These are phyloP conservation scores for Ammospiza caudacuta DNA, from an alignment of 2,113 vertebrate genomes.

Conservation along the genomic window DNA sequence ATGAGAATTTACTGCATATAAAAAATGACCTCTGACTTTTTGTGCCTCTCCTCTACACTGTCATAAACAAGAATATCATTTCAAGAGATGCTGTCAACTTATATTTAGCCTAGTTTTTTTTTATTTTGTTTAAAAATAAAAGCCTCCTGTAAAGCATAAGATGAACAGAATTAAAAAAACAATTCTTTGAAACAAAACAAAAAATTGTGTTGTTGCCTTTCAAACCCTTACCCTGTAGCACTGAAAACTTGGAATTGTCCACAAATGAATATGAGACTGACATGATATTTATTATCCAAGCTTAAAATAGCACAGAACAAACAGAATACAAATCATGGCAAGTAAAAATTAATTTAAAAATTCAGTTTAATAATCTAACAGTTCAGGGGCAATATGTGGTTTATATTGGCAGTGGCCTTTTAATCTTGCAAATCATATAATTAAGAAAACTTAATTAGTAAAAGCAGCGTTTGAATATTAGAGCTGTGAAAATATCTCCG, in stretches of 20 bases:
- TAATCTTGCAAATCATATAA: slow-evolving; percentile 68
- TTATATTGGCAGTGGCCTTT: slow-evolving; percentile 63
- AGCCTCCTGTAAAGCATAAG: neutral
- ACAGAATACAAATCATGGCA: slow-evolving; percentile 68
- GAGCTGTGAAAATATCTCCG: slow-evolving; percentile 50
- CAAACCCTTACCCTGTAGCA: slow-evolving; percentile 60
- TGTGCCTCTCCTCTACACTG: slow-evolving; percentile 65
- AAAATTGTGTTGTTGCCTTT: slow-evolving; percentile 33
- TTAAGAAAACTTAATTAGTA: slow-evolving; percentile 65
- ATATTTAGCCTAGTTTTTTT: slow-evolving; percentile 50
- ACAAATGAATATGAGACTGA: slow-evolving; percentile 54
- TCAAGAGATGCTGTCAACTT: slow-evolving; percentile 66
- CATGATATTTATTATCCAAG: slow-evolving; percentile 65
- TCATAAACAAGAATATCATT: slow-evolving; percentile 67
- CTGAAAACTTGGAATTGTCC: slow-evolving; percentile 63
- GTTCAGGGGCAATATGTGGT: slow-evolving; percentile 66
- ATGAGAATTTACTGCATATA: slow-evolving; percentile 39
- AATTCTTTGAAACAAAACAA: slow-evolving; percentile 45
- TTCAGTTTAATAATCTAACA: slow-evolving; percentile 65
- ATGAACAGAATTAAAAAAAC: neutral
- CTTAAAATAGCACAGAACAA: slow-evolving; percentile 65
- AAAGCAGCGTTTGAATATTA: slow-evolving; percentile 52
- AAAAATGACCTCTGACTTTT: slow-evolving; percentile 70
- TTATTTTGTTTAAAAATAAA: slow-evolving; percentile 55
- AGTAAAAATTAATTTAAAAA: slow-evolving; percentile 71